Evolutionary conservation across 1,140 invertebrate species (phyloP).

Genomic region (Euura saliciscinereae): DNA sequence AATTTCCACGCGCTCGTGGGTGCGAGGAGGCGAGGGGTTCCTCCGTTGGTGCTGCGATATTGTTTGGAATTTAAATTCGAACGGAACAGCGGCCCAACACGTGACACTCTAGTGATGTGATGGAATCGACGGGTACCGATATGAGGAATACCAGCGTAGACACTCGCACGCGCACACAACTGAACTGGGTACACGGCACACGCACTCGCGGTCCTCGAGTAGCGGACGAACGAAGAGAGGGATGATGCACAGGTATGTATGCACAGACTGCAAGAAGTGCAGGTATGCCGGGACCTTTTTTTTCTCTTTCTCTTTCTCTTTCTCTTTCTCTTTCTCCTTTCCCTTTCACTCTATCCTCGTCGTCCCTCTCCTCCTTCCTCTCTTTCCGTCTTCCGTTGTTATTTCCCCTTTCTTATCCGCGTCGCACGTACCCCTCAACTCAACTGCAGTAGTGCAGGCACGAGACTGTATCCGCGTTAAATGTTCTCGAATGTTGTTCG

Average conservation of each 20-base stretch:
- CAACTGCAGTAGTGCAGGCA: neutral
- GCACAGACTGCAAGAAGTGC: neutral
- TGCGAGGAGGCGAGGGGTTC: neutral
- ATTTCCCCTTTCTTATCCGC: conserved; percentile 16
- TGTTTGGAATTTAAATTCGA: too few relatives aligned
- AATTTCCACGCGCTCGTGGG: neutral
- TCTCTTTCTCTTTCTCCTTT: conserved; percentile 14
- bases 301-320: conserved; percentile 8
- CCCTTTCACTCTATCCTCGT: conserved; percentile 5
- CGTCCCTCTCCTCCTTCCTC: conserved; percentile 15
- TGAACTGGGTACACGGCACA: neutral
- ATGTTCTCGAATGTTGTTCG: conserved; percentile 19
- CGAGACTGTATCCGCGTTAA: neutral
- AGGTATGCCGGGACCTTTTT: conserved; percentile 16
- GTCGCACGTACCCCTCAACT: conserved; percentile 9
- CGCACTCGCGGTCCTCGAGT: neutral
- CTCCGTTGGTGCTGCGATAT: neutral
- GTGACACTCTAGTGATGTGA: neutral
- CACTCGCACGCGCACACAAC: neutral
- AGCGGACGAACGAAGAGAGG: neutral
- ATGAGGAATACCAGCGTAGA: neutral
- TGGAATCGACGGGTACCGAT: neutral
- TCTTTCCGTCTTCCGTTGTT: too few relatives aligned
- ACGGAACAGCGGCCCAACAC: neutral
- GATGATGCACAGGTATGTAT: neutral